These are phyloP conservation scores for Drosophila algonquin DNA, from an alignment of 2,888 invertebrate species.

Conservation along the genomic window DNA sequence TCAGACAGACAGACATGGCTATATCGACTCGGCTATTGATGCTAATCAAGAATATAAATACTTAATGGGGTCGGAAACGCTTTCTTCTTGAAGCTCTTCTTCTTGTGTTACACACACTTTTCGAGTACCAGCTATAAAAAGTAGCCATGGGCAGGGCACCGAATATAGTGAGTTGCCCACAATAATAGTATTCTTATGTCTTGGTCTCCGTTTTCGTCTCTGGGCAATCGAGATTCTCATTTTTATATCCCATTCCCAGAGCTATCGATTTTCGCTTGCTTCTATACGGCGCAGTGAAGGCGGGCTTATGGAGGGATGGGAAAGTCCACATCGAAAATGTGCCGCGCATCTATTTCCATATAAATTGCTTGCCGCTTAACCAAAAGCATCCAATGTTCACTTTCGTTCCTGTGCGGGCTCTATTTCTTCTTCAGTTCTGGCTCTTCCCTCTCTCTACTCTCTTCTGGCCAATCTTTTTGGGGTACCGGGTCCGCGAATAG, in stretches of 20 bases:
- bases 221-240: constrained; percentile 35
- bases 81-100: no score
- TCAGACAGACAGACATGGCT: no score
- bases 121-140: neutral
- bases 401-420: constrained; percentile 1
- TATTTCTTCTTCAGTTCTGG: neutral
- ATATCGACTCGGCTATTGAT: no score
- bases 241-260: constrained; percentile 26
- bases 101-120: no score
- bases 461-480: neutral
- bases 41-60: no score
- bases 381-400: constrained; percentile 36
- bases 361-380: constrained; percentile 71
- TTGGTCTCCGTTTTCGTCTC: constrained; percentile 18
- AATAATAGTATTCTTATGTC: constrained; percentile 59
- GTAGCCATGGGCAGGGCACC: constrained; percentile 3
- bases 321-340: constrained; percentile 69
- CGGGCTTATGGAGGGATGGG: neutral
- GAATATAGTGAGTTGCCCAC: neutral
- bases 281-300: neutral
- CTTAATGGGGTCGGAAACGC: no score
- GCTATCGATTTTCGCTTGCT: constrained; percentile 67
- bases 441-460: neutral
- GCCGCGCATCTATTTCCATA: constrained; percentile 79
- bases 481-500: constrained; percentile 28